Conservation (phyloP, 2,888 invertebrate species). For the Catocala sponsa region DNA sequence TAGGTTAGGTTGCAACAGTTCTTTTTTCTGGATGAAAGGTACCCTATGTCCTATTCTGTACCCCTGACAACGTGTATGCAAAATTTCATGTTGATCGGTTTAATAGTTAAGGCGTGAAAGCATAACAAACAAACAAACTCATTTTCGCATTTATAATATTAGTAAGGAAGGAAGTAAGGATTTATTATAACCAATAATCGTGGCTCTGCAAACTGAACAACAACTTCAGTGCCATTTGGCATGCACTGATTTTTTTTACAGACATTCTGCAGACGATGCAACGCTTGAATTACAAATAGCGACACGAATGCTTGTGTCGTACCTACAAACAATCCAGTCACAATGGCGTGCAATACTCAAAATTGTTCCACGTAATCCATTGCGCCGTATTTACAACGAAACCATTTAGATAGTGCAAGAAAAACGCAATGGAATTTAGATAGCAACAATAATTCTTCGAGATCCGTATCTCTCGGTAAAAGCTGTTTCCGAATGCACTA, state of each 20-base stretch:
- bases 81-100: no score
- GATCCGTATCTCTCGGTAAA: constrained; percentile 16
- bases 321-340: background rate
- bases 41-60: no score
- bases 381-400: constrained; percentile 16
- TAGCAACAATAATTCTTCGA: constrained; percentile 33
- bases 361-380: constrained; percentile 19
- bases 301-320: constrained; percentile 7
- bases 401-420: constrained; percentile 13
- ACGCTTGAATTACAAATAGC: constrained; percentile 36
- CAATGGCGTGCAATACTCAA: constrained; percentile 19
- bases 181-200: no score
- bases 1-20: no score
- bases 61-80: no score
- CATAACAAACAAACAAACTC: no score
- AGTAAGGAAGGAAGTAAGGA: no score
- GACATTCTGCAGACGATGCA: constrained; percentile 21
- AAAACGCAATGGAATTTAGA: constrained; percentile 36
- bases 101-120: no score
- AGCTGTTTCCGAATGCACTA: constrained; percentile 36
- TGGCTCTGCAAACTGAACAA: no score
- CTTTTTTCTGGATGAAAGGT: no score
- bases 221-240: constrained; percentile 26
- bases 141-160: no score
- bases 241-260: constrained; percentile 31